These are phyloP conservation scores for Ariolimax columbianus DNA, from an alignment of 2,888 invertebrate genomes.

Conservation along the genomic window DNA sequence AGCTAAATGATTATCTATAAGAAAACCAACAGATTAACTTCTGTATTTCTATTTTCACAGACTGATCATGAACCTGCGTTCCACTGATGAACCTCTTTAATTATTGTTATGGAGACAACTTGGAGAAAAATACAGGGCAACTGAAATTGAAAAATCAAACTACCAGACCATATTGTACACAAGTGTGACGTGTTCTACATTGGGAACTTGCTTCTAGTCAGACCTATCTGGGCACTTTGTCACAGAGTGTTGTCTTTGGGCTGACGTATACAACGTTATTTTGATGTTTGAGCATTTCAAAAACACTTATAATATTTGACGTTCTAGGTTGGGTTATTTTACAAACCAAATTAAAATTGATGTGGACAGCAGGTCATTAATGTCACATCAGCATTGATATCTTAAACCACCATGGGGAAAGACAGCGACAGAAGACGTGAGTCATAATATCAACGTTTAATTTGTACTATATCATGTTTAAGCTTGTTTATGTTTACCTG, in stretches of 20 bases:
- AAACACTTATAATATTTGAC: not conserved
- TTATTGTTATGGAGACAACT: not conserved
- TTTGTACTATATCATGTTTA: too few species aligned
- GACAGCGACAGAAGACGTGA: conserved; percentile 44
- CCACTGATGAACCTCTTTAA: not conserved
- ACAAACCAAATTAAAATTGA: not conserved
- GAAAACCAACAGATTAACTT: too few species aligned
- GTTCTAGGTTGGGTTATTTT: not conserved
- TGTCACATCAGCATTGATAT: not conserved
- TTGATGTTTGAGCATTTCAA: not conserved
- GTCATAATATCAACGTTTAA: not conserved
- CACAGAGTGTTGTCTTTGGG: too few species aligned
- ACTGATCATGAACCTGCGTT: not conserved
- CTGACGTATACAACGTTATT: too few species aligned
- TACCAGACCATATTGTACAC: too few species aligned
- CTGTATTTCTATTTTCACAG: not conserved
- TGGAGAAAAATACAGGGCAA: not conserved
- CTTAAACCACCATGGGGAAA: conserved; percentile 32
- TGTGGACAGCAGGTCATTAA: not conserved
- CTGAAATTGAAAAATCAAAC: not conserved
- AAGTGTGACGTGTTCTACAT: too few species aligned
- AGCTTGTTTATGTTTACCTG: too few species aligned
- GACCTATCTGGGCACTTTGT: too few species aligned
- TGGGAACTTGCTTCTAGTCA: too few species aligned
- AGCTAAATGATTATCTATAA: too few species aligned